These are phyloP conservation scores for Zaprionus lachaisei DNA, from an alignment of 1,140 invertebrate species.

Conservation along the genomic window DNA sequence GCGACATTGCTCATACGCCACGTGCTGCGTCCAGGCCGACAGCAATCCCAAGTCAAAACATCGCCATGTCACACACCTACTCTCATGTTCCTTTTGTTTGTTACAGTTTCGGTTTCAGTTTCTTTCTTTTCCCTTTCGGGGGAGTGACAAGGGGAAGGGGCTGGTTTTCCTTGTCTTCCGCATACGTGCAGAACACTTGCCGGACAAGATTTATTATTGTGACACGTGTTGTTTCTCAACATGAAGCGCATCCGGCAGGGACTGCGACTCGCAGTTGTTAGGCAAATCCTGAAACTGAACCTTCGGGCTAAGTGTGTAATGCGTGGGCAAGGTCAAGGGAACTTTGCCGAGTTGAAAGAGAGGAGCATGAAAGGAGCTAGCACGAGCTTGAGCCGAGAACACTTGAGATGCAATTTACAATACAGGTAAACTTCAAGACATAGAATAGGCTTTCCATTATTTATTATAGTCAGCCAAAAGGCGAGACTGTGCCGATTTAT, in stretches of 20 bases:
- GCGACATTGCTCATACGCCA: conserved; percentile 41
- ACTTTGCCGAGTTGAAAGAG: neutral
- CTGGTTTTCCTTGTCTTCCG: conserved; percentile 25
- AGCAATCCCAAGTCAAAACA: conserved; percentile 22
- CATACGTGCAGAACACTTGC: conserved; percentile 64
- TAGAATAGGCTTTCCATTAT: neutral
- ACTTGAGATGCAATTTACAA: neutral
- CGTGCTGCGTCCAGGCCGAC: conserved; percentile 36
- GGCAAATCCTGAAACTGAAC: conserved; percentile 40
- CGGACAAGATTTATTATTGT: conserved; percentile 67
- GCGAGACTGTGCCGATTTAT: neutral
- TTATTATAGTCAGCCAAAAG: neutral
- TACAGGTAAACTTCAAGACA: neutral
- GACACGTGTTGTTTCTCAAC: conserved; percentile 68
- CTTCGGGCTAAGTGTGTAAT: conserved; percentile 6
- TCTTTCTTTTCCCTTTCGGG: neutral
- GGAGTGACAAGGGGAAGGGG: neutral
- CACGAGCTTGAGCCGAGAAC: neutral
- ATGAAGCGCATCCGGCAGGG: conserved; percentile 24
- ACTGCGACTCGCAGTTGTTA: conserved; percentile 33
- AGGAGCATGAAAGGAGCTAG: too few species aligned
- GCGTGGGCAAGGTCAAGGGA: conserved; percentile 61
- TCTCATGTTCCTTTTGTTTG: conserved; percentile 15
- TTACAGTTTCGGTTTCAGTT: conserved; percentile 24
- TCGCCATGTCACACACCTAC: conserved; percentile 33